Percentiles rank a stretch among this genome's conserved stretches.
Conservation (phyloP, 2,113 vertebrate genomes). For the Cepphus grylle region DNA sequence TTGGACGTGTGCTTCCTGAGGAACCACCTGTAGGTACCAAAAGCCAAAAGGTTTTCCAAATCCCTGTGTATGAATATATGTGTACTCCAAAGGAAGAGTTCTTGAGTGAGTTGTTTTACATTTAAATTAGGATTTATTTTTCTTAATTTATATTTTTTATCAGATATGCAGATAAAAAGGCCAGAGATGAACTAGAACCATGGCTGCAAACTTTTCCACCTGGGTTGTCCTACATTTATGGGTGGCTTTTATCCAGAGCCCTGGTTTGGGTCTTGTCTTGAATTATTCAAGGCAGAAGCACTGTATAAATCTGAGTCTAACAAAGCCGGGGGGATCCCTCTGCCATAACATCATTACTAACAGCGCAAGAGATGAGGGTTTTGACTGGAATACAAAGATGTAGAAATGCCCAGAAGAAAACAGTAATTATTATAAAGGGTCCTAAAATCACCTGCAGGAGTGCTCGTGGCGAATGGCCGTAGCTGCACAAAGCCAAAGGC, state of each 20-base stretch:
- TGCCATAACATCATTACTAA: background rate
- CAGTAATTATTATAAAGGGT: background rate
- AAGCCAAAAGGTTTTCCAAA: background rate
- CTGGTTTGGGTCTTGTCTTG: background rate
- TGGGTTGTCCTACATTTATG: background rate
- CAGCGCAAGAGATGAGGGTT: background rate
- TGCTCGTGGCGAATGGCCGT: background rate
- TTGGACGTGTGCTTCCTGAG: background rate
- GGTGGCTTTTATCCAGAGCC: background rate
- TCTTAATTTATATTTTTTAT: background rate
- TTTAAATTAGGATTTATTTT: background rate
- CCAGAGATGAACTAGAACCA: background rate
- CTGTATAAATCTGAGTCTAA: background rate
- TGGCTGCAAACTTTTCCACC: background rate
- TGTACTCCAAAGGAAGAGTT: accelerated
- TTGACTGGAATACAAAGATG: background rate
- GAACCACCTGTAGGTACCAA: background rate
- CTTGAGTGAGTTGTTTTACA: background rate
- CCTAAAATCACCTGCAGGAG: background rate
- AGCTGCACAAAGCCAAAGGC: background rate
- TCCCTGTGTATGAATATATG: background rate
- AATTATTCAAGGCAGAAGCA: background rate
- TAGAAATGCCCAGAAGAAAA: background rate
- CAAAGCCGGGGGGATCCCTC: background rate
- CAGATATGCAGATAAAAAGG: background rate